These are phyloP conservation scores for Euura lappo DNA, from an alignment of 1,140 invertebrate genomes.

Conservation along the genomic window DNA sequence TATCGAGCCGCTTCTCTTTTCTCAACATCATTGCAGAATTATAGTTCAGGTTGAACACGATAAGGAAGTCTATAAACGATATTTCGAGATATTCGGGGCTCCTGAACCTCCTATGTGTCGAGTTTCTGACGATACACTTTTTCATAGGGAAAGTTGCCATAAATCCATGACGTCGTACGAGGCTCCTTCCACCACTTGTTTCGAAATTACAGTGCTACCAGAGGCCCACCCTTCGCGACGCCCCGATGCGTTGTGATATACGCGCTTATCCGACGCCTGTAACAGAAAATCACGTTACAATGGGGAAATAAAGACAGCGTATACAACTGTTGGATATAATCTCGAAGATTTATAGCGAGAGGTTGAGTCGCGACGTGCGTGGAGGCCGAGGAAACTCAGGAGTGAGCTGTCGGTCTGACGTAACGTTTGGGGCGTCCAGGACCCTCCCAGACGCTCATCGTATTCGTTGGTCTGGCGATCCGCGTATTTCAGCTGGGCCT, in stretches of 20 bases:
- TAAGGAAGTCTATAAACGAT: not conserved
- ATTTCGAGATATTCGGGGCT: not conserved
- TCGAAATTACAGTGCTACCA: not conserved
- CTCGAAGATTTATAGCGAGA: not conserved
- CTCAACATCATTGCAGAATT: not conserved
- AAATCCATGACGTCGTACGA: not conserved
- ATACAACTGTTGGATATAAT: constrained; percentile 5
- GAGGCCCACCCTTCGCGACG: not conserved
- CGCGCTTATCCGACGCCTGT: constrained; percentile 1
- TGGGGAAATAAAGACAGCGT: constrained; percentile 3
- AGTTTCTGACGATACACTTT: not conserved
- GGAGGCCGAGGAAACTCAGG: not conserved
- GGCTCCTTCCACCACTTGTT: not conserved
- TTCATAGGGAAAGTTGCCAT: not conserved
- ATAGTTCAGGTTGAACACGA: not conserved
- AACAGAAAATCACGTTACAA: not conserved
- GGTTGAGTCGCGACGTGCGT: not conserved
- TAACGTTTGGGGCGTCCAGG: not conserved
- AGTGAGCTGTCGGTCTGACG: constrained; percentile 4
- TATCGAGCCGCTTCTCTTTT: too few relatives aligned
- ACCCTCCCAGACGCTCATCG: constrained; percentile 2
- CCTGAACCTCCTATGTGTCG: not conserved
- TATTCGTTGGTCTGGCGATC: not conserved
- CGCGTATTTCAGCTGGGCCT: not conserved
- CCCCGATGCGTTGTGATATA: constrained; percentile 1